Percentiles rank a stretch among this genome's conserved stretches.
Evolutionary conservation across 2,888 invertebrate species (phyloP).

Genomic region (Bimastos eiseni): DNA sequence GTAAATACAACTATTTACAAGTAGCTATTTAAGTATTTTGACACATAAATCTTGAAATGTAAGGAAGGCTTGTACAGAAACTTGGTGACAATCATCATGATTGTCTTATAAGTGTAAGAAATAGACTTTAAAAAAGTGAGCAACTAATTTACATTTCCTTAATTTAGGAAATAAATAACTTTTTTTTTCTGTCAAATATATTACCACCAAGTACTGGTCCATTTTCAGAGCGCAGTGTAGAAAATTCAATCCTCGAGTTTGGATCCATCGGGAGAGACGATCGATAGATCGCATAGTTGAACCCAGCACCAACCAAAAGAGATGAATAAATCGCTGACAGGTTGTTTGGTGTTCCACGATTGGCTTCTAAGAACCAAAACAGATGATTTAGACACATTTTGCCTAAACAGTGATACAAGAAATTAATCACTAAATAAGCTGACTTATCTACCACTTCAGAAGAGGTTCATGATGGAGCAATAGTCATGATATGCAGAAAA

Average conservation of each 20-base stretch:
- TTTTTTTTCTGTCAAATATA: background rate
- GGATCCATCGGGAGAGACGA: background rate
- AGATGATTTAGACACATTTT: background rate
- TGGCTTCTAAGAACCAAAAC: background rate
- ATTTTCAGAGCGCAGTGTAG: background rate
- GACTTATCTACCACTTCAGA: constrained; percentile 3
- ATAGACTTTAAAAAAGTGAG: background rate
- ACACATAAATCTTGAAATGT: background rate
- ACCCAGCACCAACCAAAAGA: background rate
- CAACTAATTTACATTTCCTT: background rate
- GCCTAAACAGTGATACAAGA: background rate
- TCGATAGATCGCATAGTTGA: background rate
- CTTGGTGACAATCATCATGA: background rate
- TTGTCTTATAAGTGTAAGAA: background rate
- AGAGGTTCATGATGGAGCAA: background rate
- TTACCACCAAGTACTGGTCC: constrained; percentile 19
- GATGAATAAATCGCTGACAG: background rate
- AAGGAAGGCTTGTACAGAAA: background rate
- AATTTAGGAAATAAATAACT: background rate
- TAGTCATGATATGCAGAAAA: background rate
- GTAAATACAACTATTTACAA: background rate
- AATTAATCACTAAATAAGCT: background rate
- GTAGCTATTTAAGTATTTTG: background rate
- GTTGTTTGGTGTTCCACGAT: constrained; percentile 18
- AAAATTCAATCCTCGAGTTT: background rate